Evolutionary conservation across 2,113 vertebrate genomes (phyloP).

Genomic region (Rafetus swinhoei): DNA sequence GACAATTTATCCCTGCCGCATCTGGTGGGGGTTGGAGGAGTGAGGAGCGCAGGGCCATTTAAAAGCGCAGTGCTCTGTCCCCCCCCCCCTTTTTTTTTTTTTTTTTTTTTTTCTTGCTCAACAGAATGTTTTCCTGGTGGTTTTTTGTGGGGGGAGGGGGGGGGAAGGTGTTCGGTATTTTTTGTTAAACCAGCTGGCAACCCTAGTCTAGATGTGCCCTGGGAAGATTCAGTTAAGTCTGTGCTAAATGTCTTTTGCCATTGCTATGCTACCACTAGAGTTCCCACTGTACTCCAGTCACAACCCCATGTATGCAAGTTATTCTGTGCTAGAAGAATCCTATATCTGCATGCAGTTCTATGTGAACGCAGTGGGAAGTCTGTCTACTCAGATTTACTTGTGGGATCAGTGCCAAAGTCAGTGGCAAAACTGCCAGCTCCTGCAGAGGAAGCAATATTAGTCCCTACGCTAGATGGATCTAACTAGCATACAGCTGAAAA

Average conservation of each 20-base stretch:
- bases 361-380: not conserved
- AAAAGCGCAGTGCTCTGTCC: too few relatives aligned
- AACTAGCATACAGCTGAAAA: not conserved
- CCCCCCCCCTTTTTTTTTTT: too few relatives aligned
- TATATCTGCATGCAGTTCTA: not conserved
- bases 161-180: too few relatives aligned
- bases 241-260: not conserved
- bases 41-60: too few relatives aligned
- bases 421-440: not conserved
- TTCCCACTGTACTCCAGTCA: not conserved
- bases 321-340: not conserved
- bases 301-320: not conserved
- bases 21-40: too few relatives aligned
- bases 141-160: too few relatives aligned
- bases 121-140: too few relatives aligned
- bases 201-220: too few relatives aligned
- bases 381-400: not conserved
- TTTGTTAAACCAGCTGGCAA: too few relatives aligned
- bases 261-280: not conserved
- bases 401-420: not conserved
- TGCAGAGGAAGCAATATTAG: not conserved
- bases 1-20: too few relatives aligned
- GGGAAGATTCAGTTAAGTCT: not conserved
- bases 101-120: too few relatives aligned
- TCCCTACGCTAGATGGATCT: not conserved